Evolutionary conservation across 2,888 invertebrate species (phyloP).

Genomic region (Nasonovia ribisnigri): DNA sequence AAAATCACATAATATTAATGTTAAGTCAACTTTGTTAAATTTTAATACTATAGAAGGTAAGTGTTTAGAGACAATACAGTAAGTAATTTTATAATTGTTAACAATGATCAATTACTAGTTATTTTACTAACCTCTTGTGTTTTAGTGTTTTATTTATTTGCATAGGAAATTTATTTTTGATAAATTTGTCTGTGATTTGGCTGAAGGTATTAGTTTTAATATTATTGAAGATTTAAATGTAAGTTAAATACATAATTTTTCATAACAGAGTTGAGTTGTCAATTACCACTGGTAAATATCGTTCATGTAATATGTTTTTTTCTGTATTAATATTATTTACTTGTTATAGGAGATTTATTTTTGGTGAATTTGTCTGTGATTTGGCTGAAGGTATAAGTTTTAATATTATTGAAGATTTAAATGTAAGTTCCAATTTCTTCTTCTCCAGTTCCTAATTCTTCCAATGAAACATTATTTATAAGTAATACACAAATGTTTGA

Average conservation of each 20-base stretch:
- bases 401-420: too few species aligned
- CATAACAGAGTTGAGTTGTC: too few species aligned
- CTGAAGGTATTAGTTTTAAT: neutral
- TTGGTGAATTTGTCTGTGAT: neutral
- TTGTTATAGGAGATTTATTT: constrained; percentile 2
- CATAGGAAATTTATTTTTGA: neutral
- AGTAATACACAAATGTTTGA: too few species aligned
- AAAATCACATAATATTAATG: constrained; percentile 1
- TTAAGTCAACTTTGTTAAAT: neutral
- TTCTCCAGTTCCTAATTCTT: too few species aligned
- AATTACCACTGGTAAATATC: too few species aligned
- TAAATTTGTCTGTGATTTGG: neutral
- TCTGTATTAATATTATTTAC: neutral
- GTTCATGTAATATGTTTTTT: too few species aligned
- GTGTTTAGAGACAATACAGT: neutral
- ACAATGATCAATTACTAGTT: neutral
- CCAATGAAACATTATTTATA: too few species aligned
- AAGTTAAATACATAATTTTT: neutral
- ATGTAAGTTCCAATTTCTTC: too few species aligned
- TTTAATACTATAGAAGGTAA: constrained; percentile 20
- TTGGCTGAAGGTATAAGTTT: too few species aligned
- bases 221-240: neutral
- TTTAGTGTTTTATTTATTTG: neutral
- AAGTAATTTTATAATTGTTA: constrained; percentile 5
- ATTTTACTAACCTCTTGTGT: neutral